Evolutionary conservation across 2,113 vertebrate species (phyloP), one percentile per base, ranked within the genome.

Genomic region (Paedocypris sp.): DNA sequence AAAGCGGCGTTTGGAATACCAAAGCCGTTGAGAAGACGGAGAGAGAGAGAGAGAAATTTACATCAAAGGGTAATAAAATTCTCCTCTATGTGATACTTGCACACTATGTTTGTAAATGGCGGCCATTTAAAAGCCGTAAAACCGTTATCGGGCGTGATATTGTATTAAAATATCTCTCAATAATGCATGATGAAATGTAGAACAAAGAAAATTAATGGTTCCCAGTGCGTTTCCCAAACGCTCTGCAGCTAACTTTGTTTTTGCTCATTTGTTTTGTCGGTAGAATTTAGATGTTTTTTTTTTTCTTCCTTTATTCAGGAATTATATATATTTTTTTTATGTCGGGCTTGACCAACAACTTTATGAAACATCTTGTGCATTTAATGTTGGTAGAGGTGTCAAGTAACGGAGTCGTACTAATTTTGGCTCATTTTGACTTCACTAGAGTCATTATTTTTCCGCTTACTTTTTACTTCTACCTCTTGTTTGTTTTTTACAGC

Each of bases 61-160:
- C 75, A 81, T 82, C 77, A 78, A 76, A 74, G 66, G 62, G 68
- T 67, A 72, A 82, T 79, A 81, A 79, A 79, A 80, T 71, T 72
- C 63, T 68, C 72, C 77, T 82, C 73, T 75, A 70, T 70, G 73
- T 77, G 79, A 79, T 78, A 75, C 71, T 73, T 69, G 69, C 62
- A 62, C 73, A 71, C 71, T 69, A 59, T 79, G 73, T 83, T 79
- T 42, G 66, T 80, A 80, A 82, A 83, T 77, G 72, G 82, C 77
- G 72, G 69, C 77, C 73, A 78, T 81, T 82, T 84, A 81, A 84
- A 79, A 83, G 78, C 78, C 81, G 82, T 83, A 82, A 82, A 84
- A 75, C 66, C 73, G 78, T 82, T 83, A 80, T 82, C 82, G 75
- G 80, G 77, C 77, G 78, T 75, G 82, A 81, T 80, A 75, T 75